Percentiles rank a stretch among this genome's conserved stretches.
These are phyloP conservation scores for Brienomyrus brachyistius DNA, from an alignment of 2,113 vertebrate genomes.

Conservation along the genomic window DNA sequence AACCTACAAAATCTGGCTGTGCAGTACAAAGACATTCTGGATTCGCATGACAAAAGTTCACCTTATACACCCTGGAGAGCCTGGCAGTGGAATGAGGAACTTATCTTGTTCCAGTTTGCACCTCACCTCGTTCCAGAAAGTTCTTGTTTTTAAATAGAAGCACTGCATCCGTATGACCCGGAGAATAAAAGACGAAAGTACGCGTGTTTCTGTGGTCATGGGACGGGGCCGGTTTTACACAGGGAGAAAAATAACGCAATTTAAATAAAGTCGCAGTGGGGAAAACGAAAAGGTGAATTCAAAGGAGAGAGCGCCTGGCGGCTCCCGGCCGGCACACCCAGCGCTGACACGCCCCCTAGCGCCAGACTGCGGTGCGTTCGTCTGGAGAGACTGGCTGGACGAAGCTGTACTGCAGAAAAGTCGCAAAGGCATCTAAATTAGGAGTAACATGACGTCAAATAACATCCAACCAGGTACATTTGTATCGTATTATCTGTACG, in stretches of 20 bases:
- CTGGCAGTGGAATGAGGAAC: background rate
- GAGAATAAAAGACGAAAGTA: background rate
- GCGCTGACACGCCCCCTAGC: constrained; percentile 1
- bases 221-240: background rate
- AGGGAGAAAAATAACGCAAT: background rate
- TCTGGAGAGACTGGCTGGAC: no score
- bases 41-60: background rate
- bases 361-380: background rate
- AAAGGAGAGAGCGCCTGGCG: no score
- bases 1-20: background rate
- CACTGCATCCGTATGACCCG: background rate
- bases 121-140: background rate
- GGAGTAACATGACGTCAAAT: background rate
- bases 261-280: background rate
- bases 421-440: background rate
- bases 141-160: background rate
- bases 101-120: background rate
- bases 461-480: background rate
- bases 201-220: background rate
- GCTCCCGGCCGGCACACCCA: background rate
- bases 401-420: background rate
- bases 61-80: background rate
- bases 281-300: background rate
- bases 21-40: background rate
- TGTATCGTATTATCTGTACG: background rate